Evolutionary conservation across 2,113 vertebrate species (phyloP).

Genomic region (Sterrhoptilus dennistouni): DNA sequence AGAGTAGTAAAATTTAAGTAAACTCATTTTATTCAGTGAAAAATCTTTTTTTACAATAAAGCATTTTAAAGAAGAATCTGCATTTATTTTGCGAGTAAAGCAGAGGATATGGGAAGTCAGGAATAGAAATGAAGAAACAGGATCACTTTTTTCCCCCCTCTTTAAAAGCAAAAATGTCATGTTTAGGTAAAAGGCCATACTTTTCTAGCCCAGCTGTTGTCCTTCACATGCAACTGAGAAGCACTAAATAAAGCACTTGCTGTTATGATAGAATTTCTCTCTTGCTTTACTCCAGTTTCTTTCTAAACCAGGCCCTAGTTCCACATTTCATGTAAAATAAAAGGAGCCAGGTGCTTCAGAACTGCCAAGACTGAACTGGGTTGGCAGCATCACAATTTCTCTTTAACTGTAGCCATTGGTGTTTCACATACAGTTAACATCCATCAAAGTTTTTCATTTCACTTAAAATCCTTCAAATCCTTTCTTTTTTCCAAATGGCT

Average conservation of each 20-base stretch:
- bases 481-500: not conserved
- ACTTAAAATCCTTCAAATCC: not conserved
- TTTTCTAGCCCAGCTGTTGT: not conserved
- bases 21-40: not conserved
- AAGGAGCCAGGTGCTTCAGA: not conserved
- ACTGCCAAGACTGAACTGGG: not conserved
- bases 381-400: not conserved
- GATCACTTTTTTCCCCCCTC: not conserved
- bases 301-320: not conserved
- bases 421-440: not conserved
- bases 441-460: not conserved
- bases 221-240: not conserved
- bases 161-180: not conserved
- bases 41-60: not conserved
- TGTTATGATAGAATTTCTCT: not conserved
- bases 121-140: not conserved
- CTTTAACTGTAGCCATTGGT: not conserved
- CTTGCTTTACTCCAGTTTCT: not conserved
- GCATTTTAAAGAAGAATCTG: not conserved
- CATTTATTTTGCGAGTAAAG: not conserved
- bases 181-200: not conserved
- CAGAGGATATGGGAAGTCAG: not conserved
- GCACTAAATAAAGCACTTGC: not conserved
- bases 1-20: not conserved
- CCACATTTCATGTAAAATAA: not conserved